Evolutionary conservation across 2,797 vertebrate genomes (phyloP).

Genomic region (Coreius guichenoti): DNA sequence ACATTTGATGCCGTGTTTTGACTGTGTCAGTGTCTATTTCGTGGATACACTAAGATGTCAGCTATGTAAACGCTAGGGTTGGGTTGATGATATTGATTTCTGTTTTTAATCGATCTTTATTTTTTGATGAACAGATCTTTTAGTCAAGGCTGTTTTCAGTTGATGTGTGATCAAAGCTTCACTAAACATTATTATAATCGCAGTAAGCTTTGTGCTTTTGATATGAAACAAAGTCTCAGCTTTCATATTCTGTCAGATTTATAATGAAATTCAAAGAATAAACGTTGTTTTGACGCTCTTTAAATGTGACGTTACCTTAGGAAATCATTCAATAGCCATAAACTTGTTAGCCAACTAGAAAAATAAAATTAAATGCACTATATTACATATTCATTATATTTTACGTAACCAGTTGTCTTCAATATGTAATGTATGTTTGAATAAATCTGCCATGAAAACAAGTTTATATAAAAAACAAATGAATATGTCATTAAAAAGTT

Average conservation of each 20-base stretch:
- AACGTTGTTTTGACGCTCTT: not conserved
- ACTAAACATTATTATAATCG: not conserved
- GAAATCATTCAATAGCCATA: no score
- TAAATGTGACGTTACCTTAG: not conserved
- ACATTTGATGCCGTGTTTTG: not conserved
- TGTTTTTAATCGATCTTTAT: not conserved
- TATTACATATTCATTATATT: not conserved
- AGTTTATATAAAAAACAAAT: no score
- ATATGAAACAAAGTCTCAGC: not conserved
- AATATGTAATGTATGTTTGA: not conserved
- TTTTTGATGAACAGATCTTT: not conserved
- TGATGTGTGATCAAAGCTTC: not conserved
- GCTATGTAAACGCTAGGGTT: not conserved
- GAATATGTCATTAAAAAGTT: no score
- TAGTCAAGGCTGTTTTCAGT: not conserved
- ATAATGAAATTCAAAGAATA: not conserved
- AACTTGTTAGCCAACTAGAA: no score
- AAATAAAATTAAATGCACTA: not conserved
- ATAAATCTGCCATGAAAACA: not conserved
- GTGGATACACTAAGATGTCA: not conserved
- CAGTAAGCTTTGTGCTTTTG: not conserved
- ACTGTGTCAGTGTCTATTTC: not conserved
- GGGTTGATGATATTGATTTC: not conserved
- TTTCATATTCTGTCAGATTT: not conserved
- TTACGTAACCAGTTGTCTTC: not conserved